Percentiles rank a stretch among this genome's conserved stretches.
Evolutionary conservation across 2,113 vertebrate genomes (phyloP).

Genomic region (Enhydra lutris): DNA sequence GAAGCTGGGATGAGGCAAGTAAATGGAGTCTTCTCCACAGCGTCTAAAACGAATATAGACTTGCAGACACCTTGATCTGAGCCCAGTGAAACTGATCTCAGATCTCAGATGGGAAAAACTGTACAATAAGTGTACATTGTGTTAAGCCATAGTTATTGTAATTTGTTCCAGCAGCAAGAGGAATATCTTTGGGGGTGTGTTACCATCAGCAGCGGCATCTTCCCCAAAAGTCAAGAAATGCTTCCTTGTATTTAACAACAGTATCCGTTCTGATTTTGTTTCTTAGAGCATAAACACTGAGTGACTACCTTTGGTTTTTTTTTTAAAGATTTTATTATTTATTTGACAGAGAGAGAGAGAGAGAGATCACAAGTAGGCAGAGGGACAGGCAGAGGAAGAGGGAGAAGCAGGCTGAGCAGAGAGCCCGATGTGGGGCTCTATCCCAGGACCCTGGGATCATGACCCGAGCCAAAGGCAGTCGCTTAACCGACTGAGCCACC

Average conservation of each 20-base stretch:
- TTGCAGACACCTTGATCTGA: neutral
- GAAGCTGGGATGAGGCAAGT: neutral
- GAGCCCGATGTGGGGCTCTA: too few relatives aligned
- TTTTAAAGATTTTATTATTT: too few relatives aligned
- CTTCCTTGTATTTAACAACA: neutral
- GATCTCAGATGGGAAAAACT: neutral
- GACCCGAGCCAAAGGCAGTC: too few relatives aligned
- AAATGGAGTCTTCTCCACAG: neutral
- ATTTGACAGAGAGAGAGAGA: too few relatives aligned
- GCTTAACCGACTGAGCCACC: too few relatives aligned
- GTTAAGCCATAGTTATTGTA: too few relatives aligned
- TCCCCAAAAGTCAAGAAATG: neutral
- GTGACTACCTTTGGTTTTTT: too few relatives aligned
- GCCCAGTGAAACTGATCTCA: neutral
- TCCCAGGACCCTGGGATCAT: too few relatives aligned
- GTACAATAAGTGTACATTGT: too few relatives aligned
- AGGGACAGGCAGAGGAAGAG: too few relatives aligned
- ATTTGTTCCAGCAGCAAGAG: neutral
- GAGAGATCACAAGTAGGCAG: too few relatives aligned
- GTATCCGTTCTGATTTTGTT: neutral
- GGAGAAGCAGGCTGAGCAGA: too few relatives aligned
- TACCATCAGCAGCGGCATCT: neutral
- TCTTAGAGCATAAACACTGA: neutral
- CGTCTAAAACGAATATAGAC: neutral
- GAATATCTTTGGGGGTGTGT: neutral